Percentiles rank a stretch among this genome's conserved stretches.
Evolutionary conservation across 1,140 invertebrate genomes (phyloP).

Genomic region (Cydia splendana): DNA sequence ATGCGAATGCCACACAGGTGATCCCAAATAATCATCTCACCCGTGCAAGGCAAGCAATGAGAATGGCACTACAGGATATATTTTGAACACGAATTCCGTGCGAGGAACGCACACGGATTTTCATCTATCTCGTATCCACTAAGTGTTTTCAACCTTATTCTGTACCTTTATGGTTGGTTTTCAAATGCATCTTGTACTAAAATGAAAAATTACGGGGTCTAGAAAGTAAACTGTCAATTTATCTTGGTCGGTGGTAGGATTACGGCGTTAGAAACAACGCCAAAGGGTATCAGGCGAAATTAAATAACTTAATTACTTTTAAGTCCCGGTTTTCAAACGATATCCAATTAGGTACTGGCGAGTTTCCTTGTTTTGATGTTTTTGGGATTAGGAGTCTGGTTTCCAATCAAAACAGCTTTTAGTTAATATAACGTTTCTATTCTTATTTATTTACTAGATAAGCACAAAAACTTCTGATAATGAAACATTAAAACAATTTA

Average conservation of each 20-base stretch:
- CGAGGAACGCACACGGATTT: neutral
- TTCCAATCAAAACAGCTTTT: too few species aligned
- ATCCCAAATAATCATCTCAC: neutral
- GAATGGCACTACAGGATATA: neutral
- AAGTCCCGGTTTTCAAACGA: neutral
- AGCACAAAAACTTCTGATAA: too few species aligned
- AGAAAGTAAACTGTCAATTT: constrained; percentile 5
- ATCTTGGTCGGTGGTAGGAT: neutral
- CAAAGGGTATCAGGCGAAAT: neutral
- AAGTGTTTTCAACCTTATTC: neutral
- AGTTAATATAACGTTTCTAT: too few species aligned
- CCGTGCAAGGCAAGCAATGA: neutral
- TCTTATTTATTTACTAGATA: too few species aligned
- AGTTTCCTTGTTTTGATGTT: neutral
- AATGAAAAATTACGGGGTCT: constrained; percentile 5
- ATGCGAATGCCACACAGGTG: too few species aligned
- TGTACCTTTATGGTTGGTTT: neutral
- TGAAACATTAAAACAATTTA: too few species aligned
- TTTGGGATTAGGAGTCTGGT: neutral
- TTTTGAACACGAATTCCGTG: constrained; percentile 5
- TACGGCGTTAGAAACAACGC: neutral
- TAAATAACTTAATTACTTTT: constrained; percentile 1
- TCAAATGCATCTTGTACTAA: neutral
- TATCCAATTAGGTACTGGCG: neutral
- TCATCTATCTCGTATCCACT: neutral